Conservation (phyloP, 2,888 invertebrate species). For the Palloptera scutellata region DNA sequence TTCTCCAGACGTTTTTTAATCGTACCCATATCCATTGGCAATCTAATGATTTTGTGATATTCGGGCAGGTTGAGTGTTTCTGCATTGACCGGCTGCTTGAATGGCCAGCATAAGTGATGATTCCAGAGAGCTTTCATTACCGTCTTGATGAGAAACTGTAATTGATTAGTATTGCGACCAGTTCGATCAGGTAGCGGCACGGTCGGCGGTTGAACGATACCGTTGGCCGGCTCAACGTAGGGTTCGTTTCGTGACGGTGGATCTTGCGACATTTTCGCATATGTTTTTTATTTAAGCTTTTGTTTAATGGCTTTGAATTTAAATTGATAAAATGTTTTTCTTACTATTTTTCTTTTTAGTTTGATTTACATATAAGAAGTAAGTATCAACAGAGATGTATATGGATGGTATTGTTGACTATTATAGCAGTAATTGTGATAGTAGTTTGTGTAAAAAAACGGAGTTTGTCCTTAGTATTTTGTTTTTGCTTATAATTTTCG, state of each 20-base stretch:
- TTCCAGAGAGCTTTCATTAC: slow-evolving; percentile 97
- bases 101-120: slow-evolving; percentile 99
- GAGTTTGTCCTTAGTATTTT: no score
- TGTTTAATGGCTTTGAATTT: background rate
- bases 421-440: no score
- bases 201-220: slow-evolving; percentile 86
- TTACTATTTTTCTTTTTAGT: background rate
- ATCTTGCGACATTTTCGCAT: slow-evolving; percentile 52
- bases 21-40: slow-evolving; percentile 98
- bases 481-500: no score
- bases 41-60: slow-evolving; percentile 96
- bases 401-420: no score
- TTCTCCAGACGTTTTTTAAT: slow-evolving; percentile 95
- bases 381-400: no score
- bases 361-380: background rate
- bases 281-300: background rate
- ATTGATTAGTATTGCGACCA: slow-evolving; percentile 92
- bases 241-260: slow-evolving; percentile 76
- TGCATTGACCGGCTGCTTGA: slow-evolving; percentile 97
- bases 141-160: slow-evolving; percentile 90
- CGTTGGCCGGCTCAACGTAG: slow-evolving; percentile 84
- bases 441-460: no score
- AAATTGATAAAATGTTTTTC: background rate
- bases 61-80: slow-evolving; percentile 95
- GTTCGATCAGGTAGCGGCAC: slow-evolving; percentile 84